These are phyloP conservation scores for Tetrapedia diversipes DNA, from an alignment of 2,888 invertebrate species.

Conservation along the genomic window DNA sequence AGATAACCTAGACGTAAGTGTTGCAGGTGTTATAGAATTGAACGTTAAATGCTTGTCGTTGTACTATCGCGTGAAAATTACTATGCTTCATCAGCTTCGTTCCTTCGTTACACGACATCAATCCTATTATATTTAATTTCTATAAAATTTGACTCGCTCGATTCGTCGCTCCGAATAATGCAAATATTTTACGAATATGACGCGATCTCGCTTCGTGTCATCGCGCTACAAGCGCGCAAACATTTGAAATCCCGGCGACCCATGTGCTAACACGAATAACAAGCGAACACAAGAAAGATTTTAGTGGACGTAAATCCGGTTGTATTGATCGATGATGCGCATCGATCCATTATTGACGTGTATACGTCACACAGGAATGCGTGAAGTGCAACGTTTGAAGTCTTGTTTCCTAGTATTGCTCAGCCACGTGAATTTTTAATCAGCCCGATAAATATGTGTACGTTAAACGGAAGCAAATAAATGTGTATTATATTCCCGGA, in stretches of 20 bases:
- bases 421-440: no score
- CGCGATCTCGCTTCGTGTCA: slow-evolving; percentile 48
- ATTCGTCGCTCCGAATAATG: slow-evolving; percentile 4
- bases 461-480: no score
- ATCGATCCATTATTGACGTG: slow-evolving; percentile 48
- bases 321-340: slow-evolving; percentile 59
- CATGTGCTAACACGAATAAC: slow-evolving; percentile 80
- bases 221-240: slow-evolving; percentile 63
- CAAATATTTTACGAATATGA: slow-evolving; percentile 33
- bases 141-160: slow-evolving; percentile 25
- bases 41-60: no score
- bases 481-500: no score
- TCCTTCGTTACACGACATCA: no score
- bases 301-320: slow-evolving; percentile 68
- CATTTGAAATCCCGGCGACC: slow-evolving; percentile 68
- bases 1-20: no score
- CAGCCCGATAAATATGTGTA: no score
- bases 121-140: slow-evolving; percentile 18
- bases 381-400: slow-evolving; percentile 33
- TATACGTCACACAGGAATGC: slow-evolving; percentile 35
- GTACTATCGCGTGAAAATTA: no score
- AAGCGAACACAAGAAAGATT: slow-evolving; percentile 80
- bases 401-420: slow-evolving; percentile 5
- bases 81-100: no score
- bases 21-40: no score